Base-by-base conservation (phyloP, 1,140 invertebrate species). In the Holotrichia oblita region DNA sequence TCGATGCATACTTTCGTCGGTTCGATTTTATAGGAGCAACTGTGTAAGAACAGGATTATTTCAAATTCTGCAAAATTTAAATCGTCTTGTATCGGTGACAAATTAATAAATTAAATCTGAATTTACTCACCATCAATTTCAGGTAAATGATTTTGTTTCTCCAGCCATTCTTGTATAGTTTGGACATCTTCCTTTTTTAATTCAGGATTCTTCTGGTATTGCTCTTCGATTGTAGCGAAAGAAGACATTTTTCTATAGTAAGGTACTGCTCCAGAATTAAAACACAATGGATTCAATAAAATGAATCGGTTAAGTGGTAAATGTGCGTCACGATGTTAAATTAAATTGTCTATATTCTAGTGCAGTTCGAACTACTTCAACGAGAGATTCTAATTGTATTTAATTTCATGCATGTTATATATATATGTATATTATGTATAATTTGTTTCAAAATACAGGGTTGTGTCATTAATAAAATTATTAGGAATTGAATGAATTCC, bases 1-100 rank as follows among this genome's bases (percentile, higher is more conserved):
- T 92, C 90, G 20, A 93, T 89, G 0, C 89, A 89, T 42, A 84
- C 84, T 82, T 93, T 93, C 0, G 91, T 88, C 59, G 87, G 81
- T 78, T 92, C 91, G 78, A 90, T 85, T 48, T 88, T 88, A 78
- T 88, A 89, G 75, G 89, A 87, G 85, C 91, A 91, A 78, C 90
- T 89, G 78, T 91, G 88, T 75, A 91, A 87, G 82, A 91, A 92
- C 34, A 91, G 81, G 42, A 90, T 86, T 0, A 92, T 82, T 76
- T 91, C 89, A 14, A 89, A 85, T 84, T 93, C 91, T 88, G 86
- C 14, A 55, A n/a, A 34, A 4, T 6, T 90, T 12, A 89, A 86
- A 84, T 59, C 24, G 7, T 2, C 44, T 64, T n/a, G n/a, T n/a
- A n/a, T n/a, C n/a, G n/a, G n/a, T n/a, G n/a, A n/a, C n/a, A n/a